phyloP scores from a whole-genome alignment of 2,113 vertebrate genomes.

The Hemiprocne comata region DNA sequence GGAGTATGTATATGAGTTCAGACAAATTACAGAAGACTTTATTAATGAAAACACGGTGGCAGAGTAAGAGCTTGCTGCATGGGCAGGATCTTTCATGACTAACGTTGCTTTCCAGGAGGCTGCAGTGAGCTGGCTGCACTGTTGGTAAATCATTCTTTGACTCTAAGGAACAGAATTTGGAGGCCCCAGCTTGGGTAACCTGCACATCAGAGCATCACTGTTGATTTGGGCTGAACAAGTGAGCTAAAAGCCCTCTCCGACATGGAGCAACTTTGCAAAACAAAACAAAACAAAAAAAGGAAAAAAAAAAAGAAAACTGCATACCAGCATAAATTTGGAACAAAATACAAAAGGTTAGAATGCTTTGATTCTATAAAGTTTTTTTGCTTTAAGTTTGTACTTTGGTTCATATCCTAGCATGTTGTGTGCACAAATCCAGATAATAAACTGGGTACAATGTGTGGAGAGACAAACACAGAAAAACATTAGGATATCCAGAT shows the following conservation, averaged over 20 bases:
- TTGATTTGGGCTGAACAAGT: neutral
- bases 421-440: neutral
- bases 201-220: neutral
- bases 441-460: neutral
- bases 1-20: neutral
- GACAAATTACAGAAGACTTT: neutral
- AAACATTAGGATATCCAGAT: neutral
- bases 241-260: neutral
- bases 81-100: neutral
- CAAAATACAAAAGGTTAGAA: neutral
- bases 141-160: neutral
- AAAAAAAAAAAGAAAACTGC: neutral
- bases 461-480: neutral
- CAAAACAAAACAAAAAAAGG: neutral
- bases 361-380: rapidly evolving
- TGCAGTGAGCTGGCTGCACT: neutral
- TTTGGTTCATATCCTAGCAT: neutral
- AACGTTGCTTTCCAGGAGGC: neutral
- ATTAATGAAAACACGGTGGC: neutral
- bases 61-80: rapidly evolving
- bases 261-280: neutral
- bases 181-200: neutral
- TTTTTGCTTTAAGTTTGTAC: neutral
- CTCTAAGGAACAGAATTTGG: neutral
- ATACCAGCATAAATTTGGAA: neutral